Evolutionary conservation across 2,888 invertebrate species (phyloP).

Genomic region (Diaprepes abbreviatus): DNA sequence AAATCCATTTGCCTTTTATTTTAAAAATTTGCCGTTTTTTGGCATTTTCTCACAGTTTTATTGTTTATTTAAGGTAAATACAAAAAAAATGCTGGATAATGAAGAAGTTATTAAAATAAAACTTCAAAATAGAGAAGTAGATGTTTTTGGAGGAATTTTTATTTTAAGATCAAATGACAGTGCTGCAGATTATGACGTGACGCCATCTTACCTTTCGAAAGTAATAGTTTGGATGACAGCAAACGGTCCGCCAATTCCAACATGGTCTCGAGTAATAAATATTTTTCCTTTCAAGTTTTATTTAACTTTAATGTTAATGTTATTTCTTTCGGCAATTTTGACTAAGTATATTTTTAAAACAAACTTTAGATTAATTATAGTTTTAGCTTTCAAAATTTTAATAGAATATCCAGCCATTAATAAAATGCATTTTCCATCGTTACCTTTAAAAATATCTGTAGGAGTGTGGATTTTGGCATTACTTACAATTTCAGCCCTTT

Average conservation of each 20-base stretch:
- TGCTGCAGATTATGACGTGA: not conserved
- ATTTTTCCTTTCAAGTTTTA: constrained; percentile 6
- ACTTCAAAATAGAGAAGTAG: not conserved
- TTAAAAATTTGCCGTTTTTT: no score
- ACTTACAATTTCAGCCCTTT: constrained; percentile 1
- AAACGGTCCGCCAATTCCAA: not conserved
- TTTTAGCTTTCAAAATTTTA: not conserved
- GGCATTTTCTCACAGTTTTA: no score
- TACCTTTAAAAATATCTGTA: not conserved
- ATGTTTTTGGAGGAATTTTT: constrained; percentile 6
- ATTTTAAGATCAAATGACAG: not conserved
- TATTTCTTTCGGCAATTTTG: not conserved
- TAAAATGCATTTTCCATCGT: not conserved
- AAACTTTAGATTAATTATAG: not conserved
- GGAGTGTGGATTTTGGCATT: constrained; percentile 9
- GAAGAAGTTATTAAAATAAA: not conserved
- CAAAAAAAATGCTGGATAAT: not conserved
- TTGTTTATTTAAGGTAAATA: not conserved
- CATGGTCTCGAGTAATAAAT: not conserved
- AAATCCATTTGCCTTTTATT: no score
- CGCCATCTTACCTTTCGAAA: not conserved
- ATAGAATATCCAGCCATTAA: not conserved
- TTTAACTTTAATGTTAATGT: not conserved
- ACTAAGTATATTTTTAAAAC: not conserved
- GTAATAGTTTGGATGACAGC: constrained; percentile 8